Conservation (phyloP, 2,797 vertebrate species). For the Heteromormyrus szaboi region DNA sequence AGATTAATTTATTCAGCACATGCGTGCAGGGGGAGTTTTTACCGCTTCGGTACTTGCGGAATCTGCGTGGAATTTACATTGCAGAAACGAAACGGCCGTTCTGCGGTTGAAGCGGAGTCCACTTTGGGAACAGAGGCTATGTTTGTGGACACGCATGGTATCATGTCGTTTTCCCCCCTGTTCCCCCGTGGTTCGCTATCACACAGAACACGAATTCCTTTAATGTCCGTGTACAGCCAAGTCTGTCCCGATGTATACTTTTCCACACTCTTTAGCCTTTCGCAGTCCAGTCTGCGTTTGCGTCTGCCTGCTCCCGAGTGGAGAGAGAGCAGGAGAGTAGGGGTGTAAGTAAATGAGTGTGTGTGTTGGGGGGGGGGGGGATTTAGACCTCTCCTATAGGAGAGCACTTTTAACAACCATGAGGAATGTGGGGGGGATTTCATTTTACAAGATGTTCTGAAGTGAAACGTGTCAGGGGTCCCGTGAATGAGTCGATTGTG, state of each 20-base stretch:
- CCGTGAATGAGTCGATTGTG: constrained; percentile 26
- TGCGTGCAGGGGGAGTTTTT: not conserved
- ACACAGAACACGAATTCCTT: not conserved
- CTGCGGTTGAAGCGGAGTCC: not conserved
- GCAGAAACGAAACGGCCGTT: not conserved
- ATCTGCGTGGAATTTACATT: not conserved
- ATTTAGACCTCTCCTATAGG: not conserved
- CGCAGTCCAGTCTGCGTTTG: not conserved
- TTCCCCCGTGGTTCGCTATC: not conserved
- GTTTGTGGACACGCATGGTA: not conserved
- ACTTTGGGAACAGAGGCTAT: not conserved
- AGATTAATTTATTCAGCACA: not conserved
- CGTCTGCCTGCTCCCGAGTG: not conserved
- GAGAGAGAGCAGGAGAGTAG: not conserved
- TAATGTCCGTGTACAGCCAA: not conserved
- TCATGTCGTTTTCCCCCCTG: not conserved
- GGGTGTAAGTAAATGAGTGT: not conserved
- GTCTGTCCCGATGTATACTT: not conserved
- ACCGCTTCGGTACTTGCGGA: not conserved
- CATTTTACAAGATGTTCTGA: constrained; percentile 25
- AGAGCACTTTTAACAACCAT: constrained; percentile 4
- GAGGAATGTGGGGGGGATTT: constrained; percentile 14
- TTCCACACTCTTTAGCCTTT: not conserved
- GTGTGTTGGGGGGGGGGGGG: not conserved
- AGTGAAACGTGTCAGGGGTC: constrained; percentile 17